Percentiles rank a stretch among this genome's conserved stretches.
Evolutionary conservation across 2,113 vertebrate species (phyloP).

Genomic region (Origma solitaria): DNA sequence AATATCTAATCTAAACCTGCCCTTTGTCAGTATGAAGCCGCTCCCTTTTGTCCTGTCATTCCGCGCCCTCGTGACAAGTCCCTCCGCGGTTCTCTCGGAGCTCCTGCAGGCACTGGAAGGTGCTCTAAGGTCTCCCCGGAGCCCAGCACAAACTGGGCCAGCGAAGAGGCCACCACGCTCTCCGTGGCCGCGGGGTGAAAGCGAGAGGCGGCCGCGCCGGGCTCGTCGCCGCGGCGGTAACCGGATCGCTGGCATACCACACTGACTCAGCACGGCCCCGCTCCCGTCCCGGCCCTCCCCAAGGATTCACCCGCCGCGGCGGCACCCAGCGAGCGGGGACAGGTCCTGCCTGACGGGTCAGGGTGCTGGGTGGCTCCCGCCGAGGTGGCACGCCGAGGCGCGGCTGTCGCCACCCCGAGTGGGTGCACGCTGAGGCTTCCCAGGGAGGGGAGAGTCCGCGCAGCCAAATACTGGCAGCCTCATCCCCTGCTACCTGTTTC

Average conservation of each 20-base stretch:
- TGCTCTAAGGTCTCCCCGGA: not conserved
- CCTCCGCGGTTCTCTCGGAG: not conserved
- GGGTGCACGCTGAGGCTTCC: not conserved
- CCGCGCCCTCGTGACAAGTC: not conserved
- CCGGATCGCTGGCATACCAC: conserved; percentile 33
- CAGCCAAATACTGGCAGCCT: not conserved
- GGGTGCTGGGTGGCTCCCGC: not conserved
- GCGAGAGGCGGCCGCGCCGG: not conserved
- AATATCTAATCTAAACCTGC: not conserved
- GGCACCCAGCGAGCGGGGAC: not conserved
- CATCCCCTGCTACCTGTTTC: fast-evolving
- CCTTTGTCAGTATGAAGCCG: not conserved
- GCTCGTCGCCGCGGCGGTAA: not conserved
- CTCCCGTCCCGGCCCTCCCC: not conserved
- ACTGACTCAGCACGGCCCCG: conserved; percentile 33
- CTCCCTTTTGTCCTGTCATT: not conserved
- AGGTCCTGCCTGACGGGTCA: not conserved
- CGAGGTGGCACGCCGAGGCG: fast-evolving
- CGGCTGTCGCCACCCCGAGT: fast-evolving
- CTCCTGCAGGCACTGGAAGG: not conserved
- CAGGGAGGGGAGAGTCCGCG: fast-evolving
- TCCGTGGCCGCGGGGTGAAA: fast-evolving
- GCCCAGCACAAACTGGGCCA: fast-evolving
- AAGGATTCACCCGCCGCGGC: not conserved
- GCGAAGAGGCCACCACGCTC: fast-evolving